These are phyloP conservation scores for Chrysogorgia sp. DNA, from an alignment of 92 coral and sea anemone genomes.

Conservation along the genomic window DNA sequence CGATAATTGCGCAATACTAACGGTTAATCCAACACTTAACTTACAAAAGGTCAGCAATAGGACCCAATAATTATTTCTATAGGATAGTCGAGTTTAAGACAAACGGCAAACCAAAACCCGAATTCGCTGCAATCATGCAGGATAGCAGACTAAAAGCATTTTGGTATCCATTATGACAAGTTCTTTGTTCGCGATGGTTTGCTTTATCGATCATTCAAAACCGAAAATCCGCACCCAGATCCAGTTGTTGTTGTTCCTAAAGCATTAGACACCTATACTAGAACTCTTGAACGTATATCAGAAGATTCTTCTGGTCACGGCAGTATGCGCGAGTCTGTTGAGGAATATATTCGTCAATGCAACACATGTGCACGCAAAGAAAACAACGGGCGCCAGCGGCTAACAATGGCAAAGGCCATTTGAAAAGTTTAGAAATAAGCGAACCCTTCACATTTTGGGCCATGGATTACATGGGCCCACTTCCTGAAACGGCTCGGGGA, in stretches of 20 bases:
- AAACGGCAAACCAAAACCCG: constrained; percentile 19
- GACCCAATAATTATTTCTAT: too few species aligned
- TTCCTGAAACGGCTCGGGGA: too few species aligned
- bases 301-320: constrained; percentile 37
- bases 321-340: constrained; percentile 44
- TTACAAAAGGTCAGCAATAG: neutral
- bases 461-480: too few species aligned
- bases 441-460: constrained; percentile 61
- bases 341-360: constrained; percentile 36
- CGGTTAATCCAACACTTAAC: constrained; percentile 24
- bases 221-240: constrained; percentile 16
- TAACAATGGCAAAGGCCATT: constrained; percentile 45
- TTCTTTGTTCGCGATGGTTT: constrained; percentile 47
- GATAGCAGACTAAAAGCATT: constrained; percentile 24
- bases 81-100: constrained; percentile 1
- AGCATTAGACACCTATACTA: constrained; percentile 1
- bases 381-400: constrained; percentile 26
- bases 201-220: constrained; percentile 14
- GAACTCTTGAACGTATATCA: constrained; percentile 29
- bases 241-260: constrained; percentile 31
- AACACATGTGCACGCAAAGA: constrained; percentile 30
- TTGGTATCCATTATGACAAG: constrained; percentile 45
- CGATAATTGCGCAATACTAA: constrained; percentile 27
- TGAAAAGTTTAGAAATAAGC: constrained; percentile 44
- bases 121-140: constrained; percentile 23